Evolutionary conservation across 1,140 invertebrate species (phyloP), one percentile per base, ranked within the genome.

Genomic region (Leptinotarsa undecemlineata): DNA sequence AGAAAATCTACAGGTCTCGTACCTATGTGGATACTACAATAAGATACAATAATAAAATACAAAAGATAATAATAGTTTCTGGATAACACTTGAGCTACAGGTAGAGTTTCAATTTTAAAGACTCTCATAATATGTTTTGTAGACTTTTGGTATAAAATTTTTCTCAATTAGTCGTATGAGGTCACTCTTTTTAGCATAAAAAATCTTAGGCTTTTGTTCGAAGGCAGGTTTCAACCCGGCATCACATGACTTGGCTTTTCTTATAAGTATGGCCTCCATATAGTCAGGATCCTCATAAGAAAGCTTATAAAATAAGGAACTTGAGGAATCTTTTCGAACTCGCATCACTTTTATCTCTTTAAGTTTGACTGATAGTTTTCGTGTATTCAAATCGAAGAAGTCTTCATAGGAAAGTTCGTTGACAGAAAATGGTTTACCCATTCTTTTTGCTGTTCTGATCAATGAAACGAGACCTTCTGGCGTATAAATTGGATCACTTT

Each of bases 391-490:
- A 57, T 57, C 51, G n/a, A 57, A 17, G 17, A 57, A 57, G 51
- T n/a, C 51, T 57, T 57, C 51, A 19, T 57, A 57, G 51, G 17
- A 57, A 57, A 57, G 4, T 57, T 57, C 17, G n/a, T 57, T 57
- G 5, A 57, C 51, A 57, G 51, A 57, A 57, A 57, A 57, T 57
- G 17, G 51, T 57, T 57, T 17, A 20, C 71, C 57, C 79, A 76
- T 78, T 78, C 82, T 84, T 74, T 82, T 83, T 70, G 81, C 77
- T 15, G 74, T 72, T 71, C 76, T 21, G 23, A 6, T 64, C 23
- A 64, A 21, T 26, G 62, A 23, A 20, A 64, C 20, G 23, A 71
- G 69, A 83, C 78, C 67, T 79, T 76, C 72, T 72, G 70, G 76
- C 64, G 51, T 61, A 61, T 80, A 81, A 23, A 82, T 79, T 63